phyloP scores from a whole-genome alignment of 2,113 vertebrate species.

The Motacilla tschutschensis region DNA sequence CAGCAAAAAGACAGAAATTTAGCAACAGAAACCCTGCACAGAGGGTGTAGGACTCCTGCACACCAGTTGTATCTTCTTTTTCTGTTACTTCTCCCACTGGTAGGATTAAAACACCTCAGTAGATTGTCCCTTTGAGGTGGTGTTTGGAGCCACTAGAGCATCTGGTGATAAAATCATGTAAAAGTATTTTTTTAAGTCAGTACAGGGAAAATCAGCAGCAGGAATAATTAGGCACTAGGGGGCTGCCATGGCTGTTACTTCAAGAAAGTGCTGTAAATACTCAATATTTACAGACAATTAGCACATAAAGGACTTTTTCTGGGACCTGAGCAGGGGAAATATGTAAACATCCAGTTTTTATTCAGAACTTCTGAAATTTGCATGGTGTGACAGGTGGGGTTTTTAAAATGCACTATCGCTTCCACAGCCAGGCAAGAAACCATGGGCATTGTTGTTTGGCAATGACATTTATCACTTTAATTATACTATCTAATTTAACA shows the following conservation, averaged over 20 bases:
- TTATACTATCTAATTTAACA: not conserved
- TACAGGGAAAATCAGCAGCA: not conserved
- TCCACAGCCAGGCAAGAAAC: not conserved
- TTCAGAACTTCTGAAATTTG: not conserved
- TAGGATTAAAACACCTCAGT: not conserved
- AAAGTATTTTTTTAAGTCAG: not conserved
- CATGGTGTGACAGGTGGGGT: not conserved
- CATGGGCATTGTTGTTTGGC: not conserved
- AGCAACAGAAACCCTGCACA: not conserved
- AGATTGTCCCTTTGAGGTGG: not conserved
- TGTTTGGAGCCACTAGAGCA: not conserved
- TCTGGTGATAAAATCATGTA: not conserved
- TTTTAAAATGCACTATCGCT: not conserved
- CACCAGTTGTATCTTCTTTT: not conserved
- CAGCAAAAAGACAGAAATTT: not conserved
- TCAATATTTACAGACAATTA: not conserved
- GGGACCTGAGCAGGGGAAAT: not conserved
- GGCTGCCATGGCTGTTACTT: accelerated
- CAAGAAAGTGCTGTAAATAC: not conserved
- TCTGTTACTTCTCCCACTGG: not conserved
- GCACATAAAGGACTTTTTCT: not conserved
- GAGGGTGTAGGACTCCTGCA: not conserved
- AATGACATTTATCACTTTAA: not conserved
- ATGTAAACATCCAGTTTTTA: not conserved
- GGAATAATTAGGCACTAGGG: not conserved